Evolutionary conservation across 2,113 vertebrate species (phyloP), one percentile per base, ranked within the genome.

Genomic region (Elaphurus davidianus): DNA sequence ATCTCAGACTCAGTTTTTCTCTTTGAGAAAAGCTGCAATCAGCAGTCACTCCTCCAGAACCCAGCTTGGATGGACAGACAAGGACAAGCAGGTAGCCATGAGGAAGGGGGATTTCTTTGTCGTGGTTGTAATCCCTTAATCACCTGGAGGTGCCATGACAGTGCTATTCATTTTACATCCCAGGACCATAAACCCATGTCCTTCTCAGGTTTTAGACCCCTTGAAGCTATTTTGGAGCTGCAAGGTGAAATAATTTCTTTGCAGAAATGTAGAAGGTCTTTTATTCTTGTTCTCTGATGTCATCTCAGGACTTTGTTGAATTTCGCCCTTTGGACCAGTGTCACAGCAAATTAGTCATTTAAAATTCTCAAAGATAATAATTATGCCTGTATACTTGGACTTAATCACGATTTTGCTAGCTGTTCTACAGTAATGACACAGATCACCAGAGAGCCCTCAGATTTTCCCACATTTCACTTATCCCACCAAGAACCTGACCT

Each of bases 1-100:
- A 90, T 4, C 23, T 89, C 33, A 91, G 62, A 54, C 52, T 84
- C 36, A 30, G 45, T n/a, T 94, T 94, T 96, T 97, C 36, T 96
- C 19, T 50, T 40, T 52, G 54, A 36, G 81, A 55, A 52, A 62
- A 85, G 40, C 83, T 30, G 4, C 84, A 45, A 10, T 40, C 36
- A 88, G 21, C 4, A 2, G 14, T 54, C 13, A 59, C 14, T 91
- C 33, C 12, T 15, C 13, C 40, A 2, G 12, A n/a, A 16, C 7
- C 21, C 33, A 43, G 28, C 60, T 91, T 71, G 62, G 33, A 64
- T 52, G 30, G 47, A 64, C 30, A 60, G 60, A 47, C 2, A 13
- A 21, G 25, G 54, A 36, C 59, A 84, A 50, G 91, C 47, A 88
- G 36, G 17, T 2, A 74, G 27, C 79, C 10, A 28, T 52, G 30